Base-by-base conservation (phyloP, 2,113 vertebrate genomes). In the Gavialis gangeticus region DNA sequence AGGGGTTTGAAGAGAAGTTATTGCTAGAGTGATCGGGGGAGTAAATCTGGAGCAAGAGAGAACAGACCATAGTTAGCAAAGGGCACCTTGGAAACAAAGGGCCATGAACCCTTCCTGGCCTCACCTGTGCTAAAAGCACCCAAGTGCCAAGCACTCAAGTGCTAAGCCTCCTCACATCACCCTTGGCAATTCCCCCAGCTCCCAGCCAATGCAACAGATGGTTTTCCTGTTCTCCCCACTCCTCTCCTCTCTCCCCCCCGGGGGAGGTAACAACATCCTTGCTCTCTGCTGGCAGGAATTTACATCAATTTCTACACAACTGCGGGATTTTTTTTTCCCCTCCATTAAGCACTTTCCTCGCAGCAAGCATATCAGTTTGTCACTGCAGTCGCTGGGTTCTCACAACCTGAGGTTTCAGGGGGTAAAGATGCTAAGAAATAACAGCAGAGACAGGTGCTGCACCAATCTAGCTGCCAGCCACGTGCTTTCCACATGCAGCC, bases 1-100 rank as follows among this genome's bases (percentile, higher is more conserved):
- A 99, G 37, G 99, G 99, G 96, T 98, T 99, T 27, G 99, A 99
- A 1, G 99, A 98, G 98, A 99, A 99, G 98, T 99, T 99, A 98
- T 98, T 99, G 98, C 99, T 99, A 95, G 99, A 99, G 97, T 99
- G 99, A 97, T 99, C 99, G 1, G 99, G 99, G 46, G 99, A 99
- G 95, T 99, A 99, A 97, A 99, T 99, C 99, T 99, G 97, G 5
- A 96, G 85, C 0, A 11, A 93, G 14, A 90, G 24, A 80, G 46
- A 92, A n/a, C 21, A 9, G 11, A 7, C 1, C 1, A 81, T 0
- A 0, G 85, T 97, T 85, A 96, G 93, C 80, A 87, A 75, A 0
- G 12, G 78, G 58, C 88, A 87, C 17, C 27, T 64, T 73, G 28
- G 84, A 0, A 1, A 27, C 0, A 0, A 6, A 2, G 34, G 5